These are phyloP conservation scores for Euplagia quadripunctaria DNA, from an alignment of 2,888 invertebrate genomes.

Conservation along the genomic window DNA sequence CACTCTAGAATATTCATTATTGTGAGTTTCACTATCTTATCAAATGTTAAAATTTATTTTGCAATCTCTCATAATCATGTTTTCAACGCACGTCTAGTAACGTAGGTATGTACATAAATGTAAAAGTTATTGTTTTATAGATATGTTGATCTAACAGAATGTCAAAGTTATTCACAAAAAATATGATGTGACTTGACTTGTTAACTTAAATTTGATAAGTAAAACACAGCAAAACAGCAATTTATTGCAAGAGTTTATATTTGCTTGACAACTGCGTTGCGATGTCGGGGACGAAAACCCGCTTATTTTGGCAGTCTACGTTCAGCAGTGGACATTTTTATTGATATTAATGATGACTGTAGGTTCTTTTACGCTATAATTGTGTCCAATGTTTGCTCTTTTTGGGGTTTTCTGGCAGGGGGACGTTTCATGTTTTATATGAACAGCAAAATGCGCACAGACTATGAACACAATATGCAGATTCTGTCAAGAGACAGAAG, in stretches of 20 bases:
- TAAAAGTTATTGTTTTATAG: not conserved
- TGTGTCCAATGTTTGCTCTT: not conserved
- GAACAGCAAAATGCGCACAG: not conserved
- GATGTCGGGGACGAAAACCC: too few species aligned
- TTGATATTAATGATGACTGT: too few species aligned
- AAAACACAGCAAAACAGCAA: too few species aligned
- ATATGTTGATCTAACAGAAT: not conserved
- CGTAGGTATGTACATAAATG: not conserved
- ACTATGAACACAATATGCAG: too few species aligned
- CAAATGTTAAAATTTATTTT: not conserved
- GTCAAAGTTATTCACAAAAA: not conserved
- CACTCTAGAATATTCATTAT: conserved; percentile 3
- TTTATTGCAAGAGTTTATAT: too few species aligned
- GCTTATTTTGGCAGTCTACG: too few species aligned
- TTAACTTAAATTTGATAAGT: too few species aligned
- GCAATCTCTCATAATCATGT: not conserved
- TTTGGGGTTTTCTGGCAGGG: not conserved
- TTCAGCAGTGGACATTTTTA: too few species aligned
- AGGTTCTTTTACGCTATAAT: not conserved
- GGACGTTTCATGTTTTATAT: not conserved
- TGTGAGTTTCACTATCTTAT: not conserved
- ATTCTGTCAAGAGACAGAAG: too few species aligned
- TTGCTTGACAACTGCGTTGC: too few species aligned
- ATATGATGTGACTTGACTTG: too few species aligned
- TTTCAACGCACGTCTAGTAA: not conserved